Evolutionary conservation across 1,140 invertebrate species (phyloP).

Genomic region (Chymomyza costata): DNA sequence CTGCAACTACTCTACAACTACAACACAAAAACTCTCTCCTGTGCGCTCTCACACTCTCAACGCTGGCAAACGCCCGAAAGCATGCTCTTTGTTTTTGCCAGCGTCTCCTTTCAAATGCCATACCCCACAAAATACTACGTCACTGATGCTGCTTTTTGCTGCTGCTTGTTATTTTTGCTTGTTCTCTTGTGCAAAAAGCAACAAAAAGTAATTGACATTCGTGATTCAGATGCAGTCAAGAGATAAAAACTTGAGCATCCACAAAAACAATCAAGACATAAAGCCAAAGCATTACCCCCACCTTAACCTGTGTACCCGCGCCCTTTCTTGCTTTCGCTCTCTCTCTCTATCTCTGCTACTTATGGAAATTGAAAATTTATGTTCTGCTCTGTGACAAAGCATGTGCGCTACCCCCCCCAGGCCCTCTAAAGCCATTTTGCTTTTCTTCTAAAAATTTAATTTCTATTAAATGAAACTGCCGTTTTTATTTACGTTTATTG

Average conservation of each 20-base stretch:
- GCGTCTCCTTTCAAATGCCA: no score
- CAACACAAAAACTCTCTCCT: neutral
- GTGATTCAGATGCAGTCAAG: constrained; percentile 58
- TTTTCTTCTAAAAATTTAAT: constrained; percentile 39
- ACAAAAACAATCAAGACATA: constrained; percentile 63
- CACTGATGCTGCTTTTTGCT: no score
- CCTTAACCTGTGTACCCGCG: neutral
- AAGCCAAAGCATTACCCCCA: constrained; percentile 19
- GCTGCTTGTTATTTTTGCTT: constrained; percentile 9
- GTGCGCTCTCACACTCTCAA: no score
- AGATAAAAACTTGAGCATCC: constrained; percentile 33
- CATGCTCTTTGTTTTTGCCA: constrained; percentile 35
- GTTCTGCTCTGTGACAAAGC: constrained; percentile 10
- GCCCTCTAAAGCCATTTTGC: no score
- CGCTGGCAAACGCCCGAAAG: constrained; percentile 37
- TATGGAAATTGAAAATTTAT: constrained; percentile 64
- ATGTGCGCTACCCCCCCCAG: constrained; percentile 3
- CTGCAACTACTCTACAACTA: no score
- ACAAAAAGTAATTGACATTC: constrained; percentile 59
- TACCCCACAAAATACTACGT: no score
- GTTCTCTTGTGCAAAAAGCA: constrained; percentile 1
- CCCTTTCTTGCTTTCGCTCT: neutral
- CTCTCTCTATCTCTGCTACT: constrained; percentile 32
- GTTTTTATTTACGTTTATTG: constrained; percentile 40
- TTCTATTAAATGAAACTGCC: constrained; percentile 41